Evolutionary conservation across 2,797 vertebrate species (phyloP), one percentile per base, ranked within the genome.

Genomic region (Macropus fuliginosus): DNA sequence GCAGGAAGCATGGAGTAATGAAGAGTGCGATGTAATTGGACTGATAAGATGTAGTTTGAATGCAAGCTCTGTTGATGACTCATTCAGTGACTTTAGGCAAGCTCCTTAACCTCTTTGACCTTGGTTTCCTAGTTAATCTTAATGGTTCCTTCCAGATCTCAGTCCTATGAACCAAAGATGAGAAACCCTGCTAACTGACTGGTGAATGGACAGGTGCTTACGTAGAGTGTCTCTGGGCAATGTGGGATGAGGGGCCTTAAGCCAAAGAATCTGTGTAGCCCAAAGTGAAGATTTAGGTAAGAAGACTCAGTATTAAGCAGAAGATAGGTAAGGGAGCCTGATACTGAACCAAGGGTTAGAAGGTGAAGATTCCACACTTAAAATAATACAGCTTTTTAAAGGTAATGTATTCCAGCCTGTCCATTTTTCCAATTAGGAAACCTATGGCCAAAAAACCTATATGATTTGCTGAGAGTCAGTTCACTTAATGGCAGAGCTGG

Each of bases 211-310:
- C 18, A 81, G n/a, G 21, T 46, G 18, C 66, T 46, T 46, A 40
- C n/a, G 24, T 12, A 81, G 8, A 81, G 21, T 24, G 66, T 24
- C 91, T 74, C 66, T 74, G 96, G 91, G 52, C n/a, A 93, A 11
- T 92, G 92, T 87, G 91, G n/a, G 12, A 91, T 28, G 52, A 3
- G 40, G 93, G n/a, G 59, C 66, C 91, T 94, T 93, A 91, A 18
- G 28, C 87, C 46, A 62, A 93, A 74, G 74, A 93, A 16, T 50
- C 9, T 87, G 46, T 14, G 55, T 54, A 96, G 9, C 2, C 54
- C 94, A 91, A 91, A 18, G 31, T 27, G 14, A 13, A 90, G 74
- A 59, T 28, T 89, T 92, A 91, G 81, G 40, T 55, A 91, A 93
- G 46, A n/a, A 56, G 81, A 11, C 54, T 92, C 62, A 74, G n/a